phyloP scores from a whole-genome alignment of 2,888 invertebrate species.

The Oxycera nigricornis region DNA sequence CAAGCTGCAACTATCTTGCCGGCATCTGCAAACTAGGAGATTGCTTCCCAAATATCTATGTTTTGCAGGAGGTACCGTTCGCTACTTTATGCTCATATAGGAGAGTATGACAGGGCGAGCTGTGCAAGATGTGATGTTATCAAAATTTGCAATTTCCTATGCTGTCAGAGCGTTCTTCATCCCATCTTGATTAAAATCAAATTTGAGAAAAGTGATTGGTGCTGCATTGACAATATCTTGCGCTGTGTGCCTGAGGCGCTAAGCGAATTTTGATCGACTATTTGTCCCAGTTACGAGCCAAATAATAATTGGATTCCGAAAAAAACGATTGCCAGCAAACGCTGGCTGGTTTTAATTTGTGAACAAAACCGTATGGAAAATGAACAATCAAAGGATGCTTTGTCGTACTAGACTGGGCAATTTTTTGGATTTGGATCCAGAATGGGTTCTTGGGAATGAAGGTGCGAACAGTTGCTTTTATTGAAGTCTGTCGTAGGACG shows the following conservation, averaged over 20 bases:
- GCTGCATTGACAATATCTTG: conserved; percentile 33
- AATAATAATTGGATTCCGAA: conserved; percentile 29
- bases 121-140: conserved; percentile 23
- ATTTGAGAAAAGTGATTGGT: conserved; percentile 26
- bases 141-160: conserved; percentile 40
- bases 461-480: no score
- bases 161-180: conserved; percentile 22
- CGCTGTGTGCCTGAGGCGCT: conserved; percentile 28
- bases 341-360: no score
- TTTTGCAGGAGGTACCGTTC: background rate
- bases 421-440: no score
- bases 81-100: background rate
- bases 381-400: no score
- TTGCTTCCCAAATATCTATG: background rate
- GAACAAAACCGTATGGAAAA: no score
- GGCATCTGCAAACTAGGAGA: conserved; percentile 10
- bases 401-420: no score
- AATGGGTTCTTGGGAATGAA: no score
- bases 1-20: background rate
- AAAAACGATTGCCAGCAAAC: background rate
- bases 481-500: no score
- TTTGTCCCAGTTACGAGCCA: conserved; percentile 33
- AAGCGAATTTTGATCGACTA: conserved; percentile 38
- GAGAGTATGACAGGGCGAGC: background rate
- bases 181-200: conserved; percentile 37